Evolutionary conservation across 2,888 invertebrate species (phyloP).

Genomic region (Sclerodermus sp.): DNA sequence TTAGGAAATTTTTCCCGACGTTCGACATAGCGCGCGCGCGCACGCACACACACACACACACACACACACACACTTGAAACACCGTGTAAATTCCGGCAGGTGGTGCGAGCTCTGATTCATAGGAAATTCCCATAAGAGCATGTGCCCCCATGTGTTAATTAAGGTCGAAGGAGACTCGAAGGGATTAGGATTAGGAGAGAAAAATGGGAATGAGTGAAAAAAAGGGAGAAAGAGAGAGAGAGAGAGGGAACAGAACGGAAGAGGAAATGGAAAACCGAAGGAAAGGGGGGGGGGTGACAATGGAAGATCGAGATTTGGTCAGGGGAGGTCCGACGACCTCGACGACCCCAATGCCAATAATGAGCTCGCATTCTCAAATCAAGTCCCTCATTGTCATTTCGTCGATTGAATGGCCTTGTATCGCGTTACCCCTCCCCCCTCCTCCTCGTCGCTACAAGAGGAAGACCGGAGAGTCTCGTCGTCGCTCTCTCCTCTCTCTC

Average conservation of each 20-base stretch:
- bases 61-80: neutral
- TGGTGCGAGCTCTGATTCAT: conserved; percentile 32
- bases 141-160: too few species aligned
- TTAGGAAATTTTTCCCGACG: conserved; percentile 6
- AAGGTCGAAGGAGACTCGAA: too few species aligned
- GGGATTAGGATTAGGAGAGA: too few species aligned
- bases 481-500: conserved; percentile 4
- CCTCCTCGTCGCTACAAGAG: too few species aligned
- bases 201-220: neutral
- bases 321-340: conserved; percentile 11
- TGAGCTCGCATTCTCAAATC: conserved; percentile 48
- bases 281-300: neutral
- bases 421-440: conserved; percentile 26
- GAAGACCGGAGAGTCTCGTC: too few species aligned
- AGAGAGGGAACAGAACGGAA: neutral
- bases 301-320: conserved; percentile 27
- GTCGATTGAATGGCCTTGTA: conserved; percentile 40
- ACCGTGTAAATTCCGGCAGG: conserved; percentile 20
- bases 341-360: conserved; percentile 30
- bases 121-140: too few species aligned
- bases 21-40: neutral
- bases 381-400: conserved; percentile 46
- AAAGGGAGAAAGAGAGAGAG: neutral
- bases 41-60: neutral
- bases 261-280: neutral